Evolutionary conservation across 1,140 invertebrate species (phyloP), one percentile per base, ranked within the genome.

Genomic region (Lepidurus packardi): DNA sequence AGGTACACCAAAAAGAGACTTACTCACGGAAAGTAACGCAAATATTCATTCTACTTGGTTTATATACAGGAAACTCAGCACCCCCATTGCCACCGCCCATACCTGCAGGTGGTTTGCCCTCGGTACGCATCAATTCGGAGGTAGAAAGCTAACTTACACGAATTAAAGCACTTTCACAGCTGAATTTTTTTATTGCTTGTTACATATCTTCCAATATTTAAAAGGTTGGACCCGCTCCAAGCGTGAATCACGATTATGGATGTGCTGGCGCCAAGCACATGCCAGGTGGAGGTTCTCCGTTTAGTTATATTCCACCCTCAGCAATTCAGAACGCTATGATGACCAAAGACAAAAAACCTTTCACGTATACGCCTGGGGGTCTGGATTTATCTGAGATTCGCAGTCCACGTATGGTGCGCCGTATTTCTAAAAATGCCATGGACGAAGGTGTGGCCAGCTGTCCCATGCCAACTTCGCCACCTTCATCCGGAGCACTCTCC

Each of bases 261-360:
- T 43, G 44, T 16, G 73, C 44, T 42, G 77, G 77, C 45, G 78
- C 73, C 34, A 78, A 73, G 6, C 80, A 81, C 75, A 78, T 80
- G 8, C 81, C 81, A 6, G 80, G 79, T 43, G 76, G 79, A 11
- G 77, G 76, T 16, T 78, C 65, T 7, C 81, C 81, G 21, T 80
- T 79, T 78, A 80, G 80, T 79, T 80, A 81, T 13, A 80, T 79
- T 83, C 93, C 94, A 73, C 95, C 94, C 78, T 90, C 92, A 73
- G 94, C 93, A 74, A 92, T 97, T 43, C 93, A 96, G 83, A 94
- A 94, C 82, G 94, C 94, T 7, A 95, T 97, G 93, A 91, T 95
- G 90, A 94, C 92, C 80, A 95, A 96, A 86, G 95, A 97, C 84
- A 97, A 96, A 85, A 80, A 86, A 83, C 95, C 95, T 1, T 97